These are phyloP conservation scores for Habropoda laboriosa DNA, from an alignment of 1,140 invertebrate genomes.

Conservation along the genomic window DNA sequence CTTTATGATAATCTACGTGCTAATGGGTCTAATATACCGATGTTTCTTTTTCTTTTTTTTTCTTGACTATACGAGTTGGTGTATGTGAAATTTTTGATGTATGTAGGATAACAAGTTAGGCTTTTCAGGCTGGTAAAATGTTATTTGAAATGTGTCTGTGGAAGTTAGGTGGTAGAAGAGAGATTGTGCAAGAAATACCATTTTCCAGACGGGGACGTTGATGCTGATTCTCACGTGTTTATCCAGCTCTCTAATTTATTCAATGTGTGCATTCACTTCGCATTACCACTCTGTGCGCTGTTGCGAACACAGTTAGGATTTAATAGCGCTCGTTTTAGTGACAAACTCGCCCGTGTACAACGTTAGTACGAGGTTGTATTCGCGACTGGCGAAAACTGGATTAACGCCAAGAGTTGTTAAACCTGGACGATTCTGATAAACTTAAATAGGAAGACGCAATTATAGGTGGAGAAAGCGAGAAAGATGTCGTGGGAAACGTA, in stretches of 20 bases:
- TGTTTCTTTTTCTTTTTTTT: too few relatives aligned
- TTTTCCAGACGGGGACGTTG: slow-evolving; percentile 53
- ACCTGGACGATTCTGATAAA: slow-evolving; percentile 38
- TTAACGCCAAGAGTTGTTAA: slow-evolving; percentile 67
- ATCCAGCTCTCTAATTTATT: slow-evolving; percentile 74
- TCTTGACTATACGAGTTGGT: too few relatives aligned
- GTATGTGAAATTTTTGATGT: too few relatives aligned
- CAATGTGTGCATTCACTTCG: slow-evolving; percentile 73
- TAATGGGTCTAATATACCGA: too few relatives aligned
- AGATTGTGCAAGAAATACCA: neutral
- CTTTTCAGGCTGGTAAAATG: slow-evolving; percentile 53
- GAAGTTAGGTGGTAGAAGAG: slow-evolving; percentile 21
- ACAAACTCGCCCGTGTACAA: slow-evolving; percentile 67
- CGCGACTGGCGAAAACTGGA: slow-evolving; percentile 65
- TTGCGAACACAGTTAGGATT: slow-evolving; percentile 72
- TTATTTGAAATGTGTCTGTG: too few relatives aligned
- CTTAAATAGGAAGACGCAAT: slow-evolving; percentile 5
- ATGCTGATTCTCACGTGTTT: slow-evolving; percentile 70
- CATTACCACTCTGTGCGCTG: slow-evolving; percentile 62
- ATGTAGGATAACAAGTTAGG: slow-evolving; percentile 49
- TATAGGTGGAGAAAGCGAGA: neutral
- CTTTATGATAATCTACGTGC: too few relatives aligned
- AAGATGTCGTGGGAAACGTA: neutral
- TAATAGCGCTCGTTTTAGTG: slow-evolving; percentile 71
- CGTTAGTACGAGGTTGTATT: slow-evolving; percentile 46